Conservation (phyloP, 2,888 invertebrate genomes). For the Conchocele bisecta region DNA sequence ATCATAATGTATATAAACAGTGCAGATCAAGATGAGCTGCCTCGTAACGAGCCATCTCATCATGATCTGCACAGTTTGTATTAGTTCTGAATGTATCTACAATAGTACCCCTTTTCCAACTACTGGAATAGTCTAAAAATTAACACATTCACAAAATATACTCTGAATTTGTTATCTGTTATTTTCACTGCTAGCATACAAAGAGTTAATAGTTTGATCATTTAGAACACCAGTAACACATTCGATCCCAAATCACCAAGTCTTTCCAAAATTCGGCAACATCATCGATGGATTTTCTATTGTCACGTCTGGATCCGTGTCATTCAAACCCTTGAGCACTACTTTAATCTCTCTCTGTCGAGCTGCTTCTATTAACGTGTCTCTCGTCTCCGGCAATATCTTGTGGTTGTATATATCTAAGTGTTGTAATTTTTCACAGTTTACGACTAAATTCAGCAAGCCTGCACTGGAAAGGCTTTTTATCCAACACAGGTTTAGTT, state of each 20-base stretch:
- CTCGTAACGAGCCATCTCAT: too few species aligned
- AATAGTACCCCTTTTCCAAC: too few species aligned
- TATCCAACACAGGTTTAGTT: constrained; percentile 70
- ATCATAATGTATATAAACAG: too few species aligned
- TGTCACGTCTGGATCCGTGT: constrained; percentile 57
- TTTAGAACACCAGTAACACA: neutral
- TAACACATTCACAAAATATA: too few species aligned
- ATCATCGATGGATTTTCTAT: constrained; percentile 62
- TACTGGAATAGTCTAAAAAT: too few species aligned
- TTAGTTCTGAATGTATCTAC: too few species aligned
- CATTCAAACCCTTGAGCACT: constrained; percentile 63
- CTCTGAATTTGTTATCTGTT: too few species aligned
- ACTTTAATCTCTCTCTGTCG: constrained; percentile 62
- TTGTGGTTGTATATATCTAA: constrained; percentile 74
- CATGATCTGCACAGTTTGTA: too few species aligned
- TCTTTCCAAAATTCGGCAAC: constrained; percentile 66
- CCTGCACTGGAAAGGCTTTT: constrained; percentile 65
- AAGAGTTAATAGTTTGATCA: too few species aligned
- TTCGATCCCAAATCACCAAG: constrained; percentile 20
- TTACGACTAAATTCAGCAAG: constrained; percentile 67
- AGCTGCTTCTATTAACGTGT: constrained; percentile 58
- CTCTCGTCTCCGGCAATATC: constrained; percentile 59
- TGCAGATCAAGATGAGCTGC: too few species aligned
- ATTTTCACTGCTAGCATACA: too few species aligned
- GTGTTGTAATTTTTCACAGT: constrained; percentile 60